Evolutionary conservation across 2,113 vertebrate species (phyloP).

Genomic region (Parus major): DNA sequence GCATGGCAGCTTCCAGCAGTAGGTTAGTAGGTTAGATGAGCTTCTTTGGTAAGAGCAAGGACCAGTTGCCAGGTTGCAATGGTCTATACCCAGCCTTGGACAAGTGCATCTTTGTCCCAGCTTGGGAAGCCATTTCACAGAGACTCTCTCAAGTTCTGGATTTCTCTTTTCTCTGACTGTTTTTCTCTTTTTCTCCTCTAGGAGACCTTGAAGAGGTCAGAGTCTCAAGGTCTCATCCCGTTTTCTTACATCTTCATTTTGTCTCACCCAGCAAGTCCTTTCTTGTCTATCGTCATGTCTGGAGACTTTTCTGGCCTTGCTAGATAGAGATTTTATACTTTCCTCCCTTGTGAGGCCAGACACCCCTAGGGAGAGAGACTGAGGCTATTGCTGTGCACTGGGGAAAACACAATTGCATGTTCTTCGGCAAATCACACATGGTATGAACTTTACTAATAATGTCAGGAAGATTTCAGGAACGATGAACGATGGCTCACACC

Average conservation of each 20-base stretch:
- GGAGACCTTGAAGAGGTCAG: neutral
- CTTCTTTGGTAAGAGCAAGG: neutral
- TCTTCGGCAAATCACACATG: neutral
- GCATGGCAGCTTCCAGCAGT: neutral
- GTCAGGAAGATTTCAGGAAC: neutral
- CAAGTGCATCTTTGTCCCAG: neutral
- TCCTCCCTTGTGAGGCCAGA: neutral
- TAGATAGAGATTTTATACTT: neutral
- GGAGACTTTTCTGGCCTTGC: neutral
- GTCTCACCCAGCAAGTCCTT: neutral
- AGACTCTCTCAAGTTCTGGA: neutral
- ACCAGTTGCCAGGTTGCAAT: neutral
- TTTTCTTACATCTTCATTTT: neutral
- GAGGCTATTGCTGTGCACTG: neutral
- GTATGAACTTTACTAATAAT: accelerated
- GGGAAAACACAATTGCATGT: neutral
- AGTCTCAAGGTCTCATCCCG: neutral
- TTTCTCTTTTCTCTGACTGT: neutral
- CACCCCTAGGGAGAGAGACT: neutral
- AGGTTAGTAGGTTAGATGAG: neutral
- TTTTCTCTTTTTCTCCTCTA: neutral
- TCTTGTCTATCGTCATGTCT: neutral
- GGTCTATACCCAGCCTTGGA: neutral
- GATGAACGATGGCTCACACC: neutral
- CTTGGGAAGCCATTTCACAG: neutral